Evolutionary conservation across 1,140 invertebrate genomes (phyloP), one percentile per base, ranked within the genome.

Genomic region (Drosophila nasuta): DNA sequence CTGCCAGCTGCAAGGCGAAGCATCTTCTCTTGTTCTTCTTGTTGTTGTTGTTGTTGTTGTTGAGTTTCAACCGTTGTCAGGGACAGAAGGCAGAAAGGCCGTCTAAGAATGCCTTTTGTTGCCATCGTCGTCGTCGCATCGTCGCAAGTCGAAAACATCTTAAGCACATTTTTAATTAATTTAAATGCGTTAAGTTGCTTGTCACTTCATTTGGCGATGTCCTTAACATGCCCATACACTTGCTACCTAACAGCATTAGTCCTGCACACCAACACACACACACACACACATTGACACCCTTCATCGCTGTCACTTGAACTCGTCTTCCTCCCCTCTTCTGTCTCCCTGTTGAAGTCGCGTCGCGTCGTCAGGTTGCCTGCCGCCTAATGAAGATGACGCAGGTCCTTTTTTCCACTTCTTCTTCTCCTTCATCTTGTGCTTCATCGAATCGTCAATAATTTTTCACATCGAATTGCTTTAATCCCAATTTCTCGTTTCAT

Each of bases 81-180:
- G 63, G 64, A 51, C 66, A 75, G 20, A 25, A 25, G 20, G 20
- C 20, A 25, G 20, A 25, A 25, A 25, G 81, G 51, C 59, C 59
- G 59, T 6, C 17, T 13, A 38, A 72, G 35, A 38, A 58, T 81
- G 83, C 62, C 77, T 77, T 87, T 82, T 88, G 83, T 82, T 78
- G 81, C 59, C 41, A 13, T 43, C 30, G 35, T 38, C 35, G 35
- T 10, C 73, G 65, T 68, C 63, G 63, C 38, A 10, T 41, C 41
- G 56, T 35, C 57, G 52, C 65, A 68, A 83, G 85, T 85, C 85
- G 81, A 88, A 88, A 89, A 88, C 85, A 88, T 88, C 85, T 88
- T 88, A 85, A 88, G 85, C 85, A 88, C 85, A 88, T 88, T 88
- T 88, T 88, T 88, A 88, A 88, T 88, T 88, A 88, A 88, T 88